Conservation (phyloP, 2,797 vertebrate species). For the Melanotaenia trifasciata region DNA sequence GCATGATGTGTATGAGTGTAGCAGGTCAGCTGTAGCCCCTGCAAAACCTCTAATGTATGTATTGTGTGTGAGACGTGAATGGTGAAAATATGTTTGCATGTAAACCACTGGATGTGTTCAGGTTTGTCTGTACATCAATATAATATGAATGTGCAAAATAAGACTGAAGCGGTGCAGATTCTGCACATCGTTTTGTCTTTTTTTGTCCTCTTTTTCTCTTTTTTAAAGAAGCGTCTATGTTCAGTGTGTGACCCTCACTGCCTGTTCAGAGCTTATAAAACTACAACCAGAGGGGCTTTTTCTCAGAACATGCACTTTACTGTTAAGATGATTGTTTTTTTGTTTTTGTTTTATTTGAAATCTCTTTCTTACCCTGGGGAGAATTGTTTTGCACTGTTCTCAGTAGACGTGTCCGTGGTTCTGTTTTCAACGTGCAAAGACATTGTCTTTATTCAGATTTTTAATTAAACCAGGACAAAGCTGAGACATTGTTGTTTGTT, state of each 20-base stretch:
- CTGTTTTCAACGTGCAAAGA: constrained; percentile 46
- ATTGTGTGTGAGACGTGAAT: constrained; percentile 28
- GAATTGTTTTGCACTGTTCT: constrained; percentile 81
- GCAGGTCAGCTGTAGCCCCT: constrained; percentile 22
- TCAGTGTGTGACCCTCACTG: constrained; percentile 51
- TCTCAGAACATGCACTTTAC: constrained; percentile 85
- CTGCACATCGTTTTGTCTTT: constrained; percentile 16
- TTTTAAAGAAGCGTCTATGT: constrained; percentile 32
- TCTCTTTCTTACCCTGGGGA: constrained; percentile 53
- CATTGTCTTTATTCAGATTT: constrained; percentile 67
- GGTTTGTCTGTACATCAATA: constrained; percentile 45
- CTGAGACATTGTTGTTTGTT: constrained; percentile 51
- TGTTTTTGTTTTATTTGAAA: constrained; percentile 49
- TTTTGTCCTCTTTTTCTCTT: constrained; percentile 10
- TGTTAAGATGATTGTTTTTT: constrained; percentile 41
- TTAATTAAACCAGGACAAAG: constrained; percentile 74
- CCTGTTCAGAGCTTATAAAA: constrained; percentile 51
- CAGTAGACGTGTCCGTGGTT: constrained; percentile 50
- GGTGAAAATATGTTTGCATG: constrained; percentile 62
- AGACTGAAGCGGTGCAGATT: constrained; percentile 46
- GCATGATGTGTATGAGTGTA: constrained; percentile 43
- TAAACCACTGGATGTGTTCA: constrained; percentile 70
- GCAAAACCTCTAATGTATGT: constrained; percentile 21
- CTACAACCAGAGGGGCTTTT: constrained; percentile 49
- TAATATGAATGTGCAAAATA: constrained; percentile 58